Evolutionary conservation across 2,888 invertebrate species (phyloP).

Genomic region (Emmelina monodactyla): DNA sequence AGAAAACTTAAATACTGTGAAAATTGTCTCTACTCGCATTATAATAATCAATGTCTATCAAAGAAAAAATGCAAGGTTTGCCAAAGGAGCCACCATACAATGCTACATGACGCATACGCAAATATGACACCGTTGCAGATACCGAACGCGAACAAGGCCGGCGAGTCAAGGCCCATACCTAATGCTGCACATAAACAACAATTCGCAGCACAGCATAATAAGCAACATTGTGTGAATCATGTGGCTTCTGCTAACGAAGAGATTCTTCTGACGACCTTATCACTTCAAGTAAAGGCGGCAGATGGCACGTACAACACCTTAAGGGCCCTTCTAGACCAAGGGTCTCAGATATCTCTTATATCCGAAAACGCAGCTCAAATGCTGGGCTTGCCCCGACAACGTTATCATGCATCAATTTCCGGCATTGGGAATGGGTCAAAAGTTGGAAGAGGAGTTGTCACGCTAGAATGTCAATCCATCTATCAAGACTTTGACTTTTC

Average conservation of each 20-base stretch:
- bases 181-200: background rate
- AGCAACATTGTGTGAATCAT: slow-evolving; percentile 1
- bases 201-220: background rate
- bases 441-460: slow-evolving; percentile 8
- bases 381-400: background rate
- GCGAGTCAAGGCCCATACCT: no score
- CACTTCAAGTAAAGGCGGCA: slow-evolving; percentile 2
- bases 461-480: slow-evolving; percentile 10
- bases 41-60: slow-evolving; percentile 6
- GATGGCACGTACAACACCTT: slow-evolving; percentile 1
- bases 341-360: slow-evolving; percentile 10
- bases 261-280: slow-evolving; percentile 1
- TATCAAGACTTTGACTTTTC: slow-evolving; percentile 9
- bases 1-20: slow-evolving; percentile 8
- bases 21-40: slow-evolving; percentile 9
- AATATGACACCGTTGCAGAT: background rate
- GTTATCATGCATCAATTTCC: slow-evolving; percentile 1
- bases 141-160: no score
- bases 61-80: slow-evolving; percentile 9
- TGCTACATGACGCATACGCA: slow-evolving; percentile 6
- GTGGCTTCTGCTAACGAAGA: slow-evolving; percentile 3
- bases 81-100: slow-evolving; percentile 7
- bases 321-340: slow-evolving; percentile 1
- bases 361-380: slow-evolving; percentile 9
- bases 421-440: slow-evolving; percentile 1